Conservation (phyloP, 2,888 invertebrate genomes). For the Thumatha senex region DNA sequence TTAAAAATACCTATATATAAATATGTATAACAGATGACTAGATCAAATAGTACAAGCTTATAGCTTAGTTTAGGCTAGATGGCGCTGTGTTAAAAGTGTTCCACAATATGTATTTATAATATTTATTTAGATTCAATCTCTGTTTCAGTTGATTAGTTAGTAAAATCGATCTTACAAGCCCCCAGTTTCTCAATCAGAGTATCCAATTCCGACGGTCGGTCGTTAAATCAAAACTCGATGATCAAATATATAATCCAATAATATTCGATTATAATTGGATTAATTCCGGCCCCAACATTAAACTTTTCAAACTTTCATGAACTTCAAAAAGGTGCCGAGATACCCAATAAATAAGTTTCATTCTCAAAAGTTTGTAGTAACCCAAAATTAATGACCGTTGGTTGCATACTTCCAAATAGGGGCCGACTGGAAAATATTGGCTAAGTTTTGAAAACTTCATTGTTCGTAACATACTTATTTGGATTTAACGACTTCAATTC, state of each 20-base stretch:
- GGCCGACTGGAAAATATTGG: conserved; percentile 17
- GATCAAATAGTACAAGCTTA: too few relatives aligned
- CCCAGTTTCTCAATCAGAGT: too few relatives aligned
- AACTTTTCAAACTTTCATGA: conserved; percentile 12
- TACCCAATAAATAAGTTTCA: conserved; percentile 43
- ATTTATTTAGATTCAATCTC: too few relatives aligned
- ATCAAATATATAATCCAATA: not conserved
- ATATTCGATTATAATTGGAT: not conserved
- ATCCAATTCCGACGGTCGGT: not conserved
- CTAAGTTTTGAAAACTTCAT: conserved; percentile 1
- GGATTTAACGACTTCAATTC: conserved; percentile 1
- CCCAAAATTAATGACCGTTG: conserved; percentile 19
- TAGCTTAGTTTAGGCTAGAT: too few relatives aligned
- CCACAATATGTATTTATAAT: too few relatives aligned
- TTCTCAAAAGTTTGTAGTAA: conserved; percentile 34
- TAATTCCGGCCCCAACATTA: not conserved
- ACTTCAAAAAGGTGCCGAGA: conserved; percentile 29
- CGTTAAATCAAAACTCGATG: not conserved
- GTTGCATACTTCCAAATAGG: conserved; percentile 5
- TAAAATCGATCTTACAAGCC: too few relatives aligned
- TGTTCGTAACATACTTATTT: conserved; percentile 4
- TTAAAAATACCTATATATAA: too few relatives aligned
- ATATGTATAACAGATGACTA: too few relatives aligned
- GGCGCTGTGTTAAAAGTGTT: too few relatives aligned
- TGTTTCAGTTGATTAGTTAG: too few relatives aligned